Evolutionary conservation across 2,888 invertebrate species (phyloP), one percentile per base, ranked within the genome.

Genomic region (Drosophila mimetica): DNA sequence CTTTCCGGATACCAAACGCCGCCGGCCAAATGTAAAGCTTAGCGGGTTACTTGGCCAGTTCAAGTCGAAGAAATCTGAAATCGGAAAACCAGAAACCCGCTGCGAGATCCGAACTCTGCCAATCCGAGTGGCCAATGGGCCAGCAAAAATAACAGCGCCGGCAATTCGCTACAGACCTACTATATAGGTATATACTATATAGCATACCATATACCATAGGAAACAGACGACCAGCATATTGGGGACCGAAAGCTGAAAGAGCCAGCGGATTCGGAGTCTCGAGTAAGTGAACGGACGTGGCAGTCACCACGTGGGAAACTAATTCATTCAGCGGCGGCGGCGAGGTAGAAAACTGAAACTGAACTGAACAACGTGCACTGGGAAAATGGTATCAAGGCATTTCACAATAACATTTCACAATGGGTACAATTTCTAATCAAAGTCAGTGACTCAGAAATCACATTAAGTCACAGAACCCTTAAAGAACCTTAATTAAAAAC

Each of bases 281-380:
- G 32, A 64, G 22, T 65, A 50, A 58, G 73, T 58, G 65, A 63
- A 18, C 50, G 54, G 51, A 42, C 70, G 60, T 42, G 28, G 51
- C 34, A 25, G 42, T 25, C 41, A 28, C 53, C 74, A 79, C 81
- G 81, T 81, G 87, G 79, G 85, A 86, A 79, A 72, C 57, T 28
- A 75, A 71, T 77, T 76, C 67, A 70, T 67, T 74, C 73, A 76
- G 50, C 37, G 20, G 50, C 37, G 20, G 34, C 32, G 37, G 32
- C 52, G 8, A 32, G 64, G 20, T 22, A 39, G 30, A 30, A 30
- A 30, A 2, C 30, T 13, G 20, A 37, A 18, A 20, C 58, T n/a
- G n/a, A n/a, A n/a, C n/a, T 28, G 36, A 60, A 46, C 46, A 20
- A 22, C 37, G 13, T 59, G 37, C 60, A 61, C 61, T 61, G 44